A percentile compares a stretch with the other conserved stretches of the same genome.
These are phyloP conservation scores for Montipora capitata DNA, from an alignment of 92 coral and sea anemone species.

Conservation along the genomic window DNA sequence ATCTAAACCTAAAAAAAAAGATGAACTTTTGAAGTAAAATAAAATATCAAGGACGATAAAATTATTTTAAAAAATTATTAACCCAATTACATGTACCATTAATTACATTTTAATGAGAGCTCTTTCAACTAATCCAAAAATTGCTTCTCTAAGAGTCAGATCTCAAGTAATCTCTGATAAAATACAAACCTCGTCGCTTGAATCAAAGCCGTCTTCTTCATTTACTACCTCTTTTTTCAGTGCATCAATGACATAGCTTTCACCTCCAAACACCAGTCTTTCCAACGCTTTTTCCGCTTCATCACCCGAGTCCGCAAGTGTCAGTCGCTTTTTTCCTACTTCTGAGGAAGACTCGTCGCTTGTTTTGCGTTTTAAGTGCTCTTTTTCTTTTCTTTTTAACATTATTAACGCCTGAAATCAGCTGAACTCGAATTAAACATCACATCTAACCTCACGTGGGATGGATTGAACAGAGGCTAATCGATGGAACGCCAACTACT, in stretches of 20 bases:
- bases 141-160: too few relatives aligned
- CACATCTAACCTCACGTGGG: slow-evolving; percentile 17
- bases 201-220: background rate
- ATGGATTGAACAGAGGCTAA: background rate
- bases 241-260: slow-evolving; percentile 54
- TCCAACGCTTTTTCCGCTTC: slow-evolving; percentile 83
- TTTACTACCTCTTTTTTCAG: slow-evolving; percentile 44
- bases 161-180: too few relatives aligned
- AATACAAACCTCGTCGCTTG: slow-evolving; percentile 39
- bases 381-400: slow-evolving; percentile 84
- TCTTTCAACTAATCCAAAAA: too few relatives aligned
- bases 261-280: slow-evolving; percentile 89
- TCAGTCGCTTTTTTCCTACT: slow-evolving; percentile 43
- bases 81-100: too few relatives aligned
- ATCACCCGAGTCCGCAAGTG: slow-evolving; percentile 54
- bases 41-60: too few relatives aligned
- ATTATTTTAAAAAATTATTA: too few relatives aligned
- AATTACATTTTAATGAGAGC: too few relatives aligned
- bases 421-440: background rate
- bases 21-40: too few relatives aligned
- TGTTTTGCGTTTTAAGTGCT: slow-evolving; percentile 58
- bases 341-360: slow-evolving; percentile 32
- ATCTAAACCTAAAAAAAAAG: too few relatives aligned
- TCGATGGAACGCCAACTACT: background rate
- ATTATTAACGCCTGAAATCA: slow-evolving; percentile 30